phyloP scores from a whole-genome alignment of 2,113 vertebrate genomes.

The Eurypyga helias region DNA sequence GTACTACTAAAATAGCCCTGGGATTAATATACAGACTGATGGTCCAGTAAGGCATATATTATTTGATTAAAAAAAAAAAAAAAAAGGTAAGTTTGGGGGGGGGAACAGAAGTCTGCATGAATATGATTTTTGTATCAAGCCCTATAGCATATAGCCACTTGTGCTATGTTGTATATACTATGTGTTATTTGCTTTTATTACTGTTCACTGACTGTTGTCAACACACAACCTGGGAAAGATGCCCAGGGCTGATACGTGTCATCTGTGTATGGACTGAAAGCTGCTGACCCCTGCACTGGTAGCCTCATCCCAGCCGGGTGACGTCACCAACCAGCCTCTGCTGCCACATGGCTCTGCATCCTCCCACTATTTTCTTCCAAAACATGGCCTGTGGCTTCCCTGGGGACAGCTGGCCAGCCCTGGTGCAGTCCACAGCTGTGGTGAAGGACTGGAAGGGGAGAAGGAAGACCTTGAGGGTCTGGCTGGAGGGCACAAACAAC shows the following conservation, averaged over 20 bases:
- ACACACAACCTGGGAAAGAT: neutral
- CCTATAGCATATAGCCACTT: neutral
- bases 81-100: neutral
- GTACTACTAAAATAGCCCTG: neutral
- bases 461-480: neutral
- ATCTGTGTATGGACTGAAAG: neutral
- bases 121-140: neutral
- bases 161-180: too few species aligned
- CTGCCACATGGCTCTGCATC: neutral
- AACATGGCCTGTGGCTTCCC: neutral
- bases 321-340: neutral
- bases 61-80: neutral
- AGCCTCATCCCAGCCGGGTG: accelerated
- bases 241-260: neutral
- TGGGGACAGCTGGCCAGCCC: neutral
- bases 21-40: neutral
- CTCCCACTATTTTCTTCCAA: neutral
- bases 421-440: neutral
- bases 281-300: neutral
- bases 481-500: neutral
- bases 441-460: neutral
- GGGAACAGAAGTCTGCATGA: neutral
- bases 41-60: neutral
- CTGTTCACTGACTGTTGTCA: neutral
- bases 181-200: neutral